Conservation (phyloP, 1,140 invertebrate genomes). For the Thalassaphorura encarpata region DNA sequence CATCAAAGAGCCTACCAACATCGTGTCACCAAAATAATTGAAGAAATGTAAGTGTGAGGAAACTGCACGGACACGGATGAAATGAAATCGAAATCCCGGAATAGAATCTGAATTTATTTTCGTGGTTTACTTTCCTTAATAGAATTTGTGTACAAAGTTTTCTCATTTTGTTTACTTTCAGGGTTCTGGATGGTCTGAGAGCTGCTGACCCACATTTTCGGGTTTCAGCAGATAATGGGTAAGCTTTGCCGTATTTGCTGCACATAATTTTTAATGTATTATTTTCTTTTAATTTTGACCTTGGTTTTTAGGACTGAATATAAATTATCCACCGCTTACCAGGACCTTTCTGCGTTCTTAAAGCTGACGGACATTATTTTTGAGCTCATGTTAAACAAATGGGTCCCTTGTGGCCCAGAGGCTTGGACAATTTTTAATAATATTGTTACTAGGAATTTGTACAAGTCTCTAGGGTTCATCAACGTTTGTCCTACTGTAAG, state of each 20-base stretch:
- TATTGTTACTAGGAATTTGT: slow-evolving; percentile 18
- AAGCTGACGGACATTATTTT: slow-evolving; percentile 24
- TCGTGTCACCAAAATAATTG: slow-evolving; percentile 39
- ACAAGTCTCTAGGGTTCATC: slow-evolving; percentile 20
- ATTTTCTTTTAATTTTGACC: background rate
- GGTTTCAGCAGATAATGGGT: slow-evolving; percentile 17
- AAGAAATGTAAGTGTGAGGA: slow-evolving; percentile 39
- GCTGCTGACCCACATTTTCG: slow-evolving; percentile 20
- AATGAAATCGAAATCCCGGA: background rate
- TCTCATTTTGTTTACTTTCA: slow-evolving; percentile 6
- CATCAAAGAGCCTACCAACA: slow-evolving; percentile 46
- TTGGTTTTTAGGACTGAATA: background rate
- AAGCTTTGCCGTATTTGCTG: too few species aligned
- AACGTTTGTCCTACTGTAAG: slow-evolving; percentile 4
- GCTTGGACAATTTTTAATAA: slow-evolving; percentile 8
- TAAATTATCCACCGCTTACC: slow-evolving; percentile 14
- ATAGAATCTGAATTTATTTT: background rate
- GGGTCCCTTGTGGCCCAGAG: background rate
- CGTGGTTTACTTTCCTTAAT: background rate
- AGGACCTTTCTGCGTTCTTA: slow-evolving; percentile 20
- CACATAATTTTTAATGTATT: background rate
- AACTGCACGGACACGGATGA: background rate
- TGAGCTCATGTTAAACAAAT: slow-evolving; percentile 16
- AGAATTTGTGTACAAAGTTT: background rate
- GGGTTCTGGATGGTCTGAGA: slow-evolving; percentile 21